Percentiles rank a stretch among this genome's conserved stretches.
Evolutionary conservation across 2,797 vertebrate species (phyloP).

Genomic region (Ctenopoma kingsleyae): DNA sequence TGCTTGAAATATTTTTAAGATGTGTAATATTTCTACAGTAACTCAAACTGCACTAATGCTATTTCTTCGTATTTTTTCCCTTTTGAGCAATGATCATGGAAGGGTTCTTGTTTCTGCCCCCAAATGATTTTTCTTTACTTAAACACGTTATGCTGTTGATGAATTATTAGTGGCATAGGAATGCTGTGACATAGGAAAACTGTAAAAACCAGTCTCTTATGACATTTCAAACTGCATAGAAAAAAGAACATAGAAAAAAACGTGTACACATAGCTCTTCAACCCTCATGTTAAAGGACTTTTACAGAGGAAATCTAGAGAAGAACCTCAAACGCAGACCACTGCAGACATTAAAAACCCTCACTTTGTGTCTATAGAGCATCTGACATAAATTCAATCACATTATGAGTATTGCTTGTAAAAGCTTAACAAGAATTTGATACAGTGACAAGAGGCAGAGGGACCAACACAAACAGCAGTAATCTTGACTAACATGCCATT

Average conservation of each 20-base stretch:
- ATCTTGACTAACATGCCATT: slow-evolving; percentile 48
- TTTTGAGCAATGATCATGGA: neutral
- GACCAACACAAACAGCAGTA: slow-evolving; percentile 16
- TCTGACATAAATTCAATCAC: slow-evolving; percentile 32
- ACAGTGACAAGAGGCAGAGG: slow-evolving; percentile 26
- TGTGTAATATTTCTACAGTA: neutral
- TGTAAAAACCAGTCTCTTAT: slow-evolving; percentile 41
- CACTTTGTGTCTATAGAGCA: slow-evolving; percentile 10
- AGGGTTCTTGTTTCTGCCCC: neutral
- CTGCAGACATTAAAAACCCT: neutral
- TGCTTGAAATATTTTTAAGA: neutral
- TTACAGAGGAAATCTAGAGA: neutral
- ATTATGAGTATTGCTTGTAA: slow-evolving; percentile 49
- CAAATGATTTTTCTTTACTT: neutral
- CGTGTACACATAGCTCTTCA: neutral
- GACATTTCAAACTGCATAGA: slow-evolving; percentile 35
- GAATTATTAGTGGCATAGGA: slow-evolving; percentile 69
- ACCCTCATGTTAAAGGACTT: neutral
- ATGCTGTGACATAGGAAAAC: slow-evolving; percentile 46
- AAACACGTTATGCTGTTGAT: slow-evolving; percentile 22
- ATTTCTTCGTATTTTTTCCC: neutral
- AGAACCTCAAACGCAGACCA: neutral
- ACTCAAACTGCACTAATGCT: neutral
- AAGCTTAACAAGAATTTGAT: slow-evolving; percentile 66
- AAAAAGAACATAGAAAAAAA: slow-evolving; percentile 1